Conservation (phyloP, 2,888 invertebrate genomes). For the Eristalis arbustorum region DNA sequence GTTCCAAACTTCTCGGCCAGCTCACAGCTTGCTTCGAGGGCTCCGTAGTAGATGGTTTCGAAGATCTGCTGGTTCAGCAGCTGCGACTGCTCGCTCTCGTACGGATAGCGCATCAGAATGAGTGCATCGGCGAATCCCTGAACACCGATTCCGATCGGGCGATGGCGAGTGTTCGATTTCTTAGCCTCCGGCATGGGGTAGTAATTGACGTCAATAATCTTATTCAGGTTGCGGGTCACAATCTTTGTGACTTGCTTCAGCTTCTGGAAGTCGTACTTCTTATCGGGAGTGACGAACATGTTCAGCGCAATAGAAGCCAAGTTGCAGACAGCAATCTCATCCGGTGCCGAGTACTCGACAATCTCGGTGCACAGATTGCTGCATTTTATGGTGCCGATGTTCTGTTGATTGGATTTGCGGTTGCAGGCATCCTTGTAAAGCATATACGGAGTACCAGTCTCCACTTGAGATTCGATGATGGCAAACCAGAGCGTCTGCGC, state of each 20-base stretch:
- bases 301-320: conserved; percentile 98
- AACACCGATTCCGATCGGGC: conserved; percentile 95
- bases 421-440: conserved; percentile 98
- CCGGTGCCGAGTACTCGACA: conserved; percentile 93
- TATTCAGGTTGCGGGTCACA: conserved; percentile 95
- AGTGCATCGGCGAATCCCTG: conserved; percentile 99
- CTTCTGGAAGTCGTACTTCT: conserved; percentile 92
- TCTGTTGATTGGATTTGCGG: conserved; percentile 97
- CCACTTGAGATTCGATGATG: conserved; percentile 96
- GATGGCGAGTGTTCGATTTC: conserved; percentile 91
- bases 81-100: conserved; percentile 92
- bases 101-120: conserved; percentile 94
- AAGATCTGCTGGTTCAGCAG: conserved; percentile 96
- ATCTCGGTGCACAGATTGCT: conserved; percentile 99
- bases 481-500: conserved; percentile 97
- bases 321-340: conserved; percentile 99
- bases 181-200: conserved; percentile 96
- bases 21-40: conserved; percentile 97
- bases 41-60: conserved; percentile 98
- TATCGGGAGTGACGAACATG: conserved; percentile 91
- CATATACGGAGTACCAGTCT: conserved; percentile 99
- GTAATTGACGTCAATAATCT: conserved; percentile 97
- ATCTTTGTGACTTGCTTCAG: conserved; percentile 93
- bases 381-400: conserved; percentile 98
- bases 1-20: conserved; percentile 91